Evolutionary conservation across 2,888 invertebrate genomes (phyloP), one percentile per base, ranked within the genome.

Genomic region (Agonopterix alstromeriana): DNA sequence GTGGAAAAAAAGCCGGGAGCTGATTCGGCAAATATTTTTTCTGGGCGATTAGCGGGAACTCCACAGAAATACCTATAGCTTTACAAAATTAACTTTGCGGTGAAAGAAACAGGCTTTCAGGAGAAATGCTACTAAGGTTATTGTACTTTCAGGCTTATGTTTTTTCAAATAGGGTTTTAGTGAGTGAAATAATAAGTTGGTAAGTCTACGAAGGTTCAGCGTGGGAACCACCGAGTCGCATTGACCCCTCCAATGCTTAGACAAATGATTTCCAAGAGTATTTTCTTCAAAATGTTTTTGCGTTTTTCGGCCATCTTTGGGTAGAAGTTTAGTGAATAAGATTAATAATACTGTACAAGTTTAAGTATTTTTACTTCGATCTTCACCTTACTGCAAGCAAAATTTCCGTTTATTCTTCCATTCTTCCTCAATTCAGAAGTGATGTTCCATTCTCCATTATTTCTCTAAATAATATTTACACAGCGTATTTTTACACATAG

Each of bases 21-120:
- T 71, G 79, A 82, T 73, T 85, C 80, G 68, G 80, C 85, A 81
- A 84, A 83, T 85, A 82, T 86, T 87, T 87, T 85, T 86, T 86
- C 79, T 81, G 74, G 80, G 70, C 82, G 80, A 86, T 88, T 87
- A 87, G 82, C 77, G 78, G 70, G 76, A 79, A 78, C 71, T 80
- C 75, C 73, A 76, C 76, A 72, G 69, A 78, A 83, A 81, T 82
- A 84, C 80, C 80, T 82, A 80, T 65, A 67, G 66, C 49, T 36
- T 54, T 51, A 52, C 69, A 55, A 69, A 57, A 43, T 55, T 65
- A 51, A 12, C 7, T 48, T 54, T 66, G 42, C 66, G 8, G 48
- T 35, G 36, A n/a, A 8, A 1, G 8, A 48, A 46, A 45, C 12
- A 27, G 27, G 7, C 27, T 27, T 27, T 5, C 27, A 27, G 27